Evolutionary conservation across 2,888 invertebrate genomes (phyloP).

Genomic region (Torymus aiolomorphi): DNA sequence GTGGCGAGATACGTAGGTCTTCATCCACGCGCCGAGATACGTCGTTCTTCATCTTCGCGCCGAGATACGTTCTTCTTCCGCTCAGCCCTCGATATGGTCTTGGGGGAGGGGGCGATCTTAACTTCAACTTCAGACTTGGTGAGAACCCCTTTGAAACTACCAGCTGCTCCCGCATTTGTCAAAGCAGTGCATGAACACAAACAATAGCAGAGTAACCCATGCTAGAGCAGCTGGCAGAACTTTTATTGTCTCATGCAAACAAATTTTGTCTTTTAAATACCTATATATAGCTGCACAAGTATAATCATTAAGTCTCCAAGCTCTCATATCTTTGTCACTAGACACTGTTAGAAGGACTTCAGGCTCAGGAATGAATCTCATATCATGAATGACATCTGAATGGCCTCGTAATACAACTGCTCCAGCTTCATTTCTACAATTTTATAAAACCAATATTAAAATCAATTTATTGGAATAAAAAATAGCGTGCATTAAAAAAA

Average conservation of each 20-base stretch:
- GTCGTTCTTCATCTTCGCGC: too few relatives aligned
- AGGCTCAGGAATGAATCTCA: constrained; percentile 80
- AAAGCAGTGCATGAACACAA: too few relatives aligned
- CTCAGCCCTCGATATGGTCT: too few relatives aligned
- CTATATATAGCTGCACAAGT: constrained; percentile 83
- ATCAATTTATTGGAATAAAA: too few relatives aligned
- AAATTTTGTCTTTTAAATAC: constrained; percentile 70
- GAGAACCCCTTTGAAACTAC: neutral
- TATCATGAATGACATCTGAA: constrained; percentile 83
- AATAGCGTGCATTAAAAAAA: neutral
- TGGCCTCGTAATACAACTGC: constrained; percentile 84
- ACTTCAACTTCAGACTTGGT: constrained; percentile 29
- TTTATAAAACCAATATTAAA: too few relatives aligned
- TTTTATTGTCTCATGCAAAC: too few relatives aligned
- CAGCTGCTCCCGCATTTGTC: too few relatives aligned
- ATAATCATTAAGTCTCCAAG: constrained; percentile 84
- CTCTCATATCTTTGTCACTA: constrained; percentile 86
- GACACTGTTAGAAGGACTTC: constrained; percentile 84
- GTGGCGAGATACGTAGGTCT: too few relatives aligned
- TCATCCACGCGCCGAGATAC: too few relatives aligned
- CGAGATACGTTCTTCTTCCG: too few relatives aligned
- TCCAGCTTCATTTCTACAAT: constrained; percentile 78
- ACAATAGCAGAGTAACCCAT: too few relatives aligned
- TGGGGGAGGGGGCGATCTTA: neutral
- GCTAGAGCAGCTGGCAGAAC: too few relatives aligned